Percentiles rank a stretch among this genome's conserved stretches.
Evolutionary conservation across 1,140 invertebrate genomes (phyloP).

Genomic region (Drosophila eugracilis): DNA sequence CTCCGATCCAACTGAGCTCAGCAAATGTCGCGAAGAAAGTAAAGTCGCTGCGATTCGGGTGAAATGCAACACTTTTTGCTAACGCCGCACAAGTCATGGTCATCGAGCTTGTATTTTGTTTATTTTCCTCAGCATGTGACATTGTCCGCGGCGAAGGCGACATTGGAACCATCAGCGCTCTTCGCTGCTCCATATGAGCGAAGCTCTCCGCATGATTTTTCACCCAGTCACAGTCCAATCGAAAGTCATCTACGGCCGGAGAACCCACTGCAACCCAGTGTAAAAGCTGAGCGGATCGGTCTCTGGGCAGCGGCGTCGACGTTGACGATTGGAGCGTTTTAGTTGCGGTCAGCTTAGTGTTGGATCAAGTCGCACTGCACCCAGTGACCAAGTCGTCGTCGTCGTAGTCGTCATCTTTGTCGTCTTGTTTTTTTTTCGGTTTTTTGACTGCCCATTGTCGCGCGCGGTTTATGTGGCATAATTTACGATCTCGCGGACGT

Average conservation of each 20-base stretch:
- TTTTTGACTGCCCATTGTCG: constrained; percentile 30
- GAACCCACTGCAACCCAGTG: neutral
- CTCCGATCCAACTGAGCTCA: constrained; percentile 64
- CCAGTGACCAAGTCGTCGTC: constrained; percentile 62
- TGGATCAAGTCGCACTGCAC: constrained; percentile 58
- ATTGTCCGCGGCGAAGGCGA: constrained; percentile 74
- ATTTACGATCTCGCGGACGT: constrained; percentile 58
- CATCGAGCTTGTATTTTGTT: constrained; percentile 62
- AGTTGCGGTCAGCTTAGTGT: constrained; percentile 61
- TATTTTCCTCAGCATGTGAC: constrained; percentile 66
- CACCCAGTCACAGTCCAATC: constrained; percentile 46
- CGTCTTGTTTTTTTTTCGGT: neutral
- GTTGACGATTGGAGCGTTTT: constrained; percentile 48
- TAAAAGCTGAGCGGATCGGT: constrained; percentile 32
- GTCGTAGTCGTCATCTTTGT: constrained; percentile 16
- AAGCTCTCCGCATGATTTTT: constrained; percentile 10
- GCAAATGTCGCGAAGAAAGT: constrained; percentile 69
- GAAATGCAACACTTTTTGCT: constrained; percentile 76
- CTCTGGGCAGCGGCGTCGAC: constrained; percentile 24
- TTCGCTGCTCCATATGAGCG: constrained; percentile 4
- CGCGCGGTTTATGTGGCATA: constrained; percentile 63
- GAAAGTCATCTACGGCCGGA: constrained; percentile 50
- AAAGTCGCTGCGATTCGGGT: constrained; percentile 66
- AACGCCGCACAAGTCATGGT: constrained; percentile 77
- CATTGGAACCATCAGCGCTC: constrained; percentile 63